Evolutionary conservation across 2,113 vertebrate species (phyloP).

Genomic region (Onychostruthus taczanowskii): DNA sequence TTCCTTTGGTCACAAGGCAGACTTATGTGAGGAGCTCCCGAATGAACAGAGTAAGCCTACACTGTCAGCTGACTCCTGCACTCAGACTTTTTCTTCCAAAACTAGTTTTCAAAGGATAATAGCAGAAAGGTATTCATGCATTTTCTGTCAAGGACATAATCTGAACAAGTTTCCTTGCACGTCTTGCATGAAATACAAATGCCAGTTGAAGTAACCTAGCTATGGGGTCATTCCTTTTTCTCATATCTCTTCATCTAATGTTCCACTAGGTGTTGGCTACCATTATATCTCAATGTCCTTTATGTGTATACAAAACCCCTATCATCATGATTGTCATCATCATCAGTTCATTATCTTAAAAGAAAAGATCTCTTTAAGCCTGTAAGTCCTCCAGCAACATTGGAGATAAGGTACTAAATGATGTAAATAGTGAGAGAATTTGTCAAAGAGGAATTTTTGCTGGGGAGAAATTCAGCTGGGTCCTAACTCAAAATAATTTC

Average conservation of each 20-base stretch:
- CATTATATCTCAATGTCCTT: background rate
- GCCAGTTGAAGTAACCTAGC: background rate
- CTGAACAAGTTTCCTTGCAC: background rate
- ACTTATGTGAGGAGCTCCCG: background rate
- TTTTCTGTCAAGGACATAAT: background rate
- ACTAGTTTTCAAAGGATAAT: background rate
- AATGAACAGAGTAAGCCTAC: background rate
- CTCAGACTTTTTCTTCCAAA: background rate
- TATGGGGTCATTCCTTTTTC: background rate
- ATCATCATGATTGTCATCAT: background rate
- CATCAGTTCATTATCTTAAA: constrained; percentile 4
- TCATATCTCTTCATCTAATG: background rate
- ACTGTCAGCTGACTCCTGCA: background rate
- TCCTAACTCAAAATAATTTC: background rate
- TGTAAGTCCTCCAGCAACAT: background rate
- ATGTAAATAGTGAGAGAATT: constrained; percentile 17
- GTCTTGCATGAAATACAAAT: background rate
- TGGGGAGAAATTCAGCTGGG: background rate
- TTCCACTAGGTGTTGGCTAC: background rate
- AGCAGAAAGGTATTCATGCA: background rate
- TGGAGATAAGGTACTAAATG: background rate
- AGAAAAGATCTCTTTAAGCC: background rate
- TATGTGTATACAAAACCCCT: background rate
- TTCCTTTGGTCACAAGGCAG: background rate
- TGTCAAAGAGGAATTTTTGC: background rate